Evolutionary conservation across 2,888 invertebrate genomes (phyloP).

Genomic region (Timandra comae): DNA sequence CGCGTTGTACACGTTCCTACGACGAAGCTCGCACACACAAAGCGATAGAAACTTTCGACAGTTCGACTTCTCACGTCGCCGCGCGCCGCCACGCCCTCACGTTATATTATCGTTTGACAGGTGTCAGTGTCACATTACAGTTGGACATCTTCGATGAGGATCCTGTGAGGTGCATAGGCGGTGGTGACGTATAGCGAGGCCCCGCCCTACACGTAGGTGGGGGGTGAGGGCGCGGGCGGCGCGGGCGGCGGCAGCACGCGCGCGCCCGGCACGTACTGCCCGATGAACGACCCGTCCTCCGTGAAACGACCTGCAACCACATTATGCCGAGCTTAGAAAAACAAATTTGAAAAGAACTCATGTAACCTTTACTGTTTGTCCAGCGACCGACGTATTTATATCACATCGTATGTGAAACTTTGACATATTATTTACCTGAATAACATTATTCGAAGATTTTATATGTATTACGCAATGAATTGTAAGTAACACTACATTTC

Average conservation of each 20-base stretch:
- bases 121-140: no score
- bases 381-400: background rate
- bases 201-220: conserved; percentile 44
- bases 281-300: conserved; percentile 98
- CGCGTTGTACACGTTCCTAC: no score
- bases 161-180: no score
- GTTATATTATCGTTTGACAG: no score
- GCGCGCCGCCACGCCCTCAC: no score
- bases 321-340: no score
- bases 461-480: background rate
- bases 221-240: conserved; percentile 30
- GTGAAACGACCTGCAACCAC: conserved; percentile 87
- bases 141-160: no score
- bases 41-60: no score
- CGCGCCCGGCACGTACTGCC: conserved; percentile 94
- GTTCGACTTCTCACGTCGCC: no score
- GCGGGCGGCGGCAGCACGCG: conserved; percentile 75
- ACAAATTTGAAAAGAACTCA: conserved; percentile 2
- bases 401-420: background rate
- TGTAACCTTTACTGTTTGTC: background rate
- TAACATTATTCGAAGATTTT: background rate
- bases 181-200: no score
- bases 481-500: background rate
- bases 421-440: background rate
- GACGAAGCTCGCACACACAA: no score